Conservation (phyloP, 2,888 invertebrate species). For the Pyrocoelia pectoralis region DNA sequence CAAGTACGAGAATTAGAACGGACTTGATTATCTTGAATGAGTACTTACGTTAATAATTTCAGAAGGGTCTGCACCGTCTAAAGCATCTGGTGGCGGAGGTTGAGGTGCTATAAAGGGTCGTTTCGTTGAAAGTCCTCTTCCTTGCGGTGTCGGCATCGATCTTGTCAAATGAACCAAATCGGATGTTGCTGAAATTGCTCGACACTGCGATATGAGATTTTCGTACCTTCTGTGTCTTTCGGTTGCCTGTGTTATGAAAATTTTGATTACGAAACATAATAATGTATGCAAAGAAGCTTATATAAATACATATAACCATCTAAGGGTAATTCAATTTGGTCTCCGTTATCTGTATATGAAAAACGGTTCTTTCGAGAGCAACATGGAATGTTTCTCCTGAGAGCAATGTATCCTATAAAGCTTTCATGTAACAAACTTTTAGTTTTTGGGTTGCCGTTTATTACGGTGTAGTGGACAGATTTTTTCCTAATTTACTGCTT, state of each 20-base stretch:
- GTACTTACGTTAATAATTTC: constrained; percentile 14
- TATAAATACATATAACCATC: too few species aligned
- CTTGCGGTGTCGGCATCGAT: constrained; percentile 66
- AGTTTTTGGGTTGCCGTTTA: too few species aligned
- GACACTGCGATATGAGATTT: constrained; percentile 78
- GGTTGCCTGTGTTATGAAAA: constrained; percentile 67
- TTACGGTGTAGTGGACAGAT: too few species aligned
- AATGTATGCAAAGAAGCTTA: background rate
- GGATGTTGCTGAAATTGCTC: constrained; percentile 74
- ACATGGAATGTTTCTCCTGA: too few species aligned
- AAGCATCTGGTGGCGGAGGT: constrained; percentile 65
- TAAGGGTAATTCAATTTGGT: too few species aligned
- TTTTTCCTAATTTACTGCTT: too few species aligned
- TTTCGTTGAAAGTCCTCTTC: constrained; percentile 60
- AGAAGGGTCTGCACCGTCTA: constrained; percentile 58
- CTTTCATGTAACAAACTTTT: too few species aligned
- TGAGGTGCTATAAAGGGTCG: constrained; percentile 73
- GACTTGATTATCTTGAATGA: background rate
- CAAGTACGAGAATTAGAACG: background rate
- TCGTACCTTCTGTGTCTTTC: constrained; percentile 88
- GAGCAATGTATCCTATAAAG: too few species aligned
- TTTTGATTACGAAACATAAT: background rate
- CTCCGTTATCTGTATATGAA: too few species aligned
- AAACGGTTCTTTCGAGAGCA: too few species aligned
- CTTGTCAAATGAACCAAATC: constrained; percentile 84